Percentiles rank a stretch among this genome's conserved stretches.
These are phyloP conservation scores for Ceyx margarethae DNA, from an alignment of 2,113 vertebrate genomes.

Conservation along the genomic window DNA sequence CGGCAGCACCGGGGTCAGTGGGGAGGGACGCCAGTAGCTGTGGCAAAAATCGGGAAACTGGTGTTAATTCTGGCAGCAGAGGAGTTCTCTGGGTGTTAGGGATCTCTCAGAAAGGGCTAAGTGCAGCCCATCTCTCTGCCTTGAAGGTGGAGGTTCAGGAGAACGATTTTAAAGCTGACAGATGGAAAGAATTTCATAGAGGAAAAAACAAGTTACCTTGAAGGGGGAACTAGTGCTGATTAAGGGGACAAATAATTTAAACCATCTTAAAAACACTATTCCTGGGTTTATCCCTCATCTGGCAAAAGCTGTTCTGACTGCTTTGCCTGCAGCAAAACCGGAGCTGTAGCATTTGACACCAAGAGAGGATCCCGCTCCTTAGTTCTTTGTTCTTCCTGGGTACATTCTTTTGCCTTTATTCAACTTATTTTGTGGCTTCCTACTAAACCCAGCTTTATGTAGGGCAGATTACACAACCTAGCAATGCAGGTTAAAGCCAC, in stretches of 20 bases:
- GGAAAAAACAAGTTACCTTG: not conserved
- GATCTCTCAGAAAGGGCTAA: not conserved
- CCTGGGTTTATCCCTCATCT: not conserved
- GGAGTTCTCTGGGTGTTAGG: not conserved
- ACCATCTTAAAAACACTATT: not conserved
- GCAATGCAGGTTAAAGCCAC: not conserved
- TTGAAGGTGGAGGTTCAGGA: not conserved
- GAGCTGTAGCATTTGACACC: not conserved
- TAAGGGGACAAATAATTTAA: not conserved
- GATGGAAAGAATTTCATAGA: not conserved
- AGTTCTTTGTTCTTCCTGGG: not conserved
- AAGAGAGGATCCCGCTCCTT: not conserved
- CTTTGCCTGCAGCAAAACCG: not conserved
- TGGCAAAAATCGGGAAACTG: not conserved
- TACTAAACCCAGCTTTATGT: not conserved
- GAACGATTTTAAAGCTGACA: not conserved
- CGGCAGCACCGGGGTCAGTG: not conserved
- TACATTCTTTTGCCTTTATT: not conserved
- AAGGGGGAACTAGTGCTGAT: not conserved
- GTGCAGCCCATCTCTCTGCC: not conserved
- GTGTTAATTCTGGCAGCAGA: not conserved
- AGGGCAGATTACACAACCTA: not conserved
- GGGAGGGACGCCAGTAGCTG: not conserved
- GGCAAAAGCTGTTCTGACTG: not conserved
- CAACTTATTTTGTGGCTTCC: not conserved